Percentiles rank a stretch among this genome's conserved stretches.
These are phyloP conservation scores for Perccottus glenii DNA, from an alignment of 2,113 vertebrate genomes.

Conservation along the genomic window DNA sequence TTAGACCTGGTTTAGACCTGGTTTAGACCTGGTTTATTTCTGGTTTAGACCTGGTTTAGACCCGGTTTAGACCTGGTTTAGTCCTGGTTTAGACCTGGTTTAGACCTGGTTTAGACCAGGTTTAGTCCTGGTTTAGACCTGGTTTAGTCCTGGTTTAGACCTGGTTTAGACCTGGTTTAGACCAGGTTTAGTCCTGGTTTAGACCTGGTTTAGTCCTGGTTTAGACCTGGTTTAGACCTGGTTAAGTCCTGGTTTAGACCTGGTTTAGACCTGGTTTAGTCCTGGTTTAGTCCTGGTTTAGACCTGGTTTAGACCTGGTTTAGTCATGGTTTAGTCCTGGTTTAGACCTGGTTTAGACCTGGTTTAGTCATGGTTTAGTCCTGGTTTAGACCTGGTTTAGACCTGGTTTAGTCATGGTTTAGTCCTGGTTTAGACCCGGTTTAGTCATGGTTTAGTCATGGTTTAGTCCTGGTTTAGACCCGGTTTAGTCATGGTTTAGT, in stretches of 20 bases:
- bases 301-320: not conserved
- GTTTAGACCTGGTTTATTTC: not conserved
- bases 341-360: not conserved
- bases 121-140: not conserved
- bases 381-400: no score
- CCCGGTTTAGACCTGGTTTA: not conserved
- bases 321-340: not conserved
- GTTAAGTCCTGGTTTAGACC: not conserved
- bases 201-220: not conserved
- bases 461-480: no score
- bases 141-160: not conserved
- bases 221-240: not conserved
- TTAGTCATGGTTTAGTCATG: no score
- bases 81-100: not conserved
- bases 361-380: not conserved
- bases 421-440: no score
- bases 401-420: no score
- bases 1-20: not conserved
- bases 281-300: not conserved
- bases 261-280: not conserved
- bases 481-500: no score
- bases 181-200: not conserved
- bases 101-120: not conserved
- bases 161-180: not conserved
- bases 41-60: not conserved